These are phyloP conservation scores for Cryptosula pallasiana DNA, from an alignment of 2,888 invertebrate genomes.

Conservation along the genomic window DNA sequence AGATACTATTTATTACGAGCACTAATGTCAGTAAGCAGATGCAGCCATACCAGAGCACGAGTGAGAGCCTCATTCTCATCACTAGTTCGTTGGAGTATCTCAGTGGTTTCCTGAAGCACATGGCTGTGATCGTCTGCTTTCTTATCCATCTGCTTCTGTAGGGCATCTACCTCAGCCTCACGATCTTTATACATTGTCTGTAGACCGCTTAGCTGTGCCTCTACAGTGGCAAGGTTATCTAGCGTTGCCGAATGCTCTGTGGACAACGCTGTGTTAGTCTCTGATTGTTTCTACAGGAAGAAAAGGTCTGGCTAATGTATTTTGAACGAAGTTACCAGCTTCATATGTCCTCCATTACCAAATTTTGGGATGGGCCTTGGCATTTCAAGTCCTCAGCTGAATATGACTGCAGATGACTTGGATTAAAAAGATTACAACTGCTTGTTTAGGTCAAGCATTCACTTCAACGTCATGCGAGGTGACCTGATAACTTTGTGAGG, in stretches of 20 bases:
- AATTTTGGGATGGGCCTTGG: too few species aligned
- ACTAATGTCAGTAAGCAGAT: too few species aligned
- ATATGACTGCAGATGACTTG: too few species aligned
- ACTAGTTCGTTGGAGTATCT: constrained; percentile 5
- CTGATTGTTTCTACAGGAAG: background rate
- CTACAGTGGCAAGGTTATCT: background rate
- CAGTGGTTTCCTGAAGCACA: constrained; percentile 15
- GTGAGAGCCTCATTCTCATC: constrained; percentile 20
- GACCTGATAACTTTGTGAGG: too few species aligned
- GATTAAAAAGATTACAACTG: too few species aligned
- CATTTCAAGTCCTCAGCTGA: too few species aligned
- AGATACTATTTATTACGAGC: too few species aligned
- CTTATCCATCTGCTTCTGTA: background rate
- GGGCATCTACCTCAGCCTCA: background rate
- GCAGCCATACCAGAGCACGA: background rate
- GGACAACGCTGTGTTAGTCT: background rate
- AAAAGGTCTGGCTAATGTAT: background rate
- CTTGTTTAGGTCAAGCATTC: too few species aligned
- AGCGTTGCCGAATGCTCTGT: background rate
- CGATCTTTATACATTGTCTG: background rate
- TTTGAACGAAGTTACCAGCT: background rate
- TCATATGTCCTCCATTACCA: too few species aligned
- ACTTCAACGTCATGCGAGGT: too few species aligned
- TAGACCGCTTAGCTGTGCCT: background rate
- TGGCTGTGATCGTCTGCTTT: constrained; percentile 5